Conservation (phyloP, 2,797 vertebrate species). For the Carduelis carduelis region DNA sequence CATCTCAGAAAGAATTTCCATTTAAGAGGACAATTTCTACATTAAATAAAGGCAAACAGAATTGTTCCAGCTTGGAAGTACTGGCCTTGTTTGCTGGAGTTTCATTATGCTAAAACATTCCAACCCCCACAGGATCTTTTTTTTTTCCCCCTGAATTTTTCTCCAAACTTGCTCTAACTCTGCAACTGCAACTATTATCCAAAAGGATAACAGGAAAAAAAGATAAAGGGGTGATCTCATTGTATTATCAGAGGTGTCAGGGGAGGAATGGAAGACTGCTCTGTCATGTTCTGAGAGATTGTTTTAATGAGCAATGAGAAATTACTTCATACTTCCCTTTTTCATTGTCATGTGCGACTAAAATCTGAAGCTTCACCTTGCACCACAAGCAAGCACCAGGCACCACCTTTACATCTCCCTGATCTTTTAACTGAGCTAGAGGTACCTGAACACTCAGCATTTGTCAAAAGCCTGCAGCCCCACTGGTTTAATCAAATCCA, state of each 20-base stretch:
- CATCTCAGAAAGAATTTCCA: background rate
- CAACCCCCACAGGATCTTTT: background rate
- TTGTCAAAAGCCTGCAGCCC: background rate
- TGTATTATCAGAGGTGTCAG: conserved; percentile 10
- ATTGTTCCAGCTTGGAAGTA: background rate
- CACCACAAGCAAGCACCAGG: background rate
- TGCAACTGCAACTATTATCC: background rate
- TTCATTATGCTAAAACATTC: background rate
- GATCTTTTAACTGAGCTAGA: background rate
- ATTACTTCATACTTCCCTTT: background rate
- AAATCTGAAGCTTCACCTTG: background rate
- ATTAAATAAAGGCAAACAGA: background rate
- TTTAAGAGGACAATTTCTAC: background rate
- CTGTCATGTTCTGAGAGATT: conserved; percentile 4
- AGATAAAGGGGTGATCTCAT: conserved; percentile 23
- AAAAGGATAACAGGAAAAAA: background rate
- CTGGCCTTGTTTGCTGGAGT: background rate
- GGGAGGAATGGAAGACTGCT: conserved; percentile 16
- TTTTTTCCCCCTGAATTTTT: accelerated
- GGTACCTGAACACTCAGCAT: background rate
- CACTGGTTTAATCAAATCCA: background rate
- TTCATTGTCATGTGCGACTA: background rate
- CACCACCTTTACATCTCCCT: background rate
- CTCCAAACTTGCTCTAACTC: background rate
- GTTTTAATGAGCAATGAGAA: conserved; percentile 6